Evolutionary conservation across 1,140 invertebrate genomes (phyloP).

Genomic region (Teleopsis dalmanni): DNA sequence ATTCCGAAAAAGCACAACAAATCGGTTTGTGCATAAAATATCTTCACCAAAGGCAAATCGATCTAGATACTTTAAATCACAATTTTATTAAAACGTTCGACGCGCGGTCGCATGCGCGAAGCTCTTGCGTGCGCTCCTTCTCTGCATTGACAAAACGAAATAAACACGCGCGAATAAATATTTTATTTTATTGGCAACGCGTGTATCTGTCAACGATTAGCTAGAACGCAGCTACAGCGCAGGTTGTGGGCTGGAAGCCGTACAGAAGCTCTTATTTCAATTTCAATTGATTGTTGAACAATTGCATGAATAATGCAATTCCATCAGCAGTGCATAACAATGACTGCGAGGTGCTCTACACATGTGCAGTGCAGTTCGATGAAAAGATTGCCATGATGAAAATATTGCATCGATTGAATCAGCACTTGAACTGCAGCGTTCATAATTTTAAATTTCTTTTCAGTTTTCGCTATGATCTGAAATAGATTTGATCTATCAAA

Average conservation of each 20-base stretch:
- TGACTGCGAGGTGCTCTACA: no score
- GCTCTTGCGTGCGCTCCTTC: not conserved
- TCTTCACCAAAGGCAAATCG: no score
- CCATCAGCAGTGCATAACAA: conserved; percentile 1
- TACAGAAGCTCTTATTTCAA: conserved; percentile 10
- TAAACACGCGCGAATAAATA: not conserved
- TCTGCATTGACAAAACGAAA: not conserved
- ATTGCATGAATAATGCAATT: conserved; percentile 12
- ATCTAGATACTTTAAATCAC: conserved; percentile 7
- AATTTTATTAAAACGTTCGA: conserved; percentile 2
- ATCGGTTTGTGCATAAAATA: no score
- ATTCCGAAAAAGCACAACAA: no score
- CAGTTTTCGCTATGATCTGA: no score
- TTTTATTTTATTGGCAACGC: conserved; percentile 6
- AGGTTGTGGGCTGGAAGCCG: no score
- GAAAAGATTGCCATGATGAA: no score
- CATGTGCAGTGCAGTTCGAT: no score
- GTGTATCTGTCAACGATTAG: conserved; percentile 5
- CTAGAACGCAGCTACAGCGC: not conserved
- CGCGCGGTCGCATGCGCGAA: not conserved
- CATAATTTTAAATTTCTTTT: no score
- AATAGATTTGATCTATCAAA: no score
- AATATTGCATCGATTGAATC: no score
- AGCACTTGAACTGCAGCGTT: no score
- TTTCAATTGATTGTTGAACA: conserved; percentile 12